Conservation (phyloP, 2,888 invertebrate species). For the Alentia gelatinosa region DNA sequence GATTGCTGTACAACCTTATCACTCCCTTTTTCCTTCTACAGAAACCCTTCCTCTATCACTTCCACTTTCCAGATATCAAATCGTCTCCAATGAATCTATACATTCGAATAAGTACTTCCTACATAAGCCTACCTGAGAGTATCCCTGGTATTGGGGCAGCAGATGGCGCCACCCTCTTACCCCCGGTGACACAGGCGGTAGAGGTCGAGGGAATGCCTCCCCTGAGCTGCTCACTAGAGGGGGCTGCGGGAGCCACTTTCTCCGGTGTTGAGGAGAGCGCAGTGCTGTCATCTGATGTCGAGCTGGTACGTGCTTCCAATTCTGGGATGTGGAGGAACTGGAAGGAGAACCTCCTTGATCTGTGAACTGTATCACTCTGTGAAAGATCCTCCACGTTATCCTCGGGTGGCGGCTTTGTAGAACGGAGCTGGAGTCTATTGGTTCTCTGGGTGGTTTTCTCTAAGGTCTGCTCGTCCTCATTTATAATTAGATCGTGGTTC, state of each 20-base stretch:
- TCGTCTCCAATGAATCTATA: too few relatives aligned
- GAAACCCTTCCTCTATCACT: too few relatives aligned
- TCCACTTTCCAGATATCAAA: too few relatives aligned
- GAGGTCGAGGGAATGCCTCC: neutral
- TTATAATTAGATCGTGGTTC: too few relatives aligned
- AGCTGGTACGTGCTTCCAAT: neutral
- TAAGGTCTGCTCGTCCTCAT: too few relatives aligned
- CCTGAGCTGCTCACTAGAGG: neutral
- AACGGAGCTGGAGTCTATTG: neutral
- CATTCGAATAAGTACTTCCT: too few relatives aligned
- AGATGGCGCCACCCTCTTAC: neutral
- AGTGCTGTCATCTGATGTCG: neutral
- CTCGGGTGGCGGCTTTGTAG: neutral
- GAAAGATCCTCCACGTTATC: neutral
- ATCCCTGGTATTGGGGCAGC: neutral
- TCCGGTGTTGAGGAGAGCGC: neutral
- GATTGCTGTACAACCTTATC: too few relatives aligned
- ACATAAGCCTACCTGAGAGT: neutral
- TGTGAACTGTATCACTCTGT: neutral
- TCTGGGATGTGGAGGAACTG: constrained; percentile 12
- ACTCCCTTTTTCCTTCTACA: too few relatives aligned
- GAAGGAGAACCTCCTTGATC: neutral
- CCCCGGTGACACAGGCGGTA: neutral
- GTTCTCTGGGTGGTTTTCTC: neutral
- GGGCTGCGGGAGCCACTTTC: neutral